These are phyloP conservation scores for Magallana angulata DNA, from an alignment of 1,140 invertebrate genomes.

Conservation along the genomic window DNA sequence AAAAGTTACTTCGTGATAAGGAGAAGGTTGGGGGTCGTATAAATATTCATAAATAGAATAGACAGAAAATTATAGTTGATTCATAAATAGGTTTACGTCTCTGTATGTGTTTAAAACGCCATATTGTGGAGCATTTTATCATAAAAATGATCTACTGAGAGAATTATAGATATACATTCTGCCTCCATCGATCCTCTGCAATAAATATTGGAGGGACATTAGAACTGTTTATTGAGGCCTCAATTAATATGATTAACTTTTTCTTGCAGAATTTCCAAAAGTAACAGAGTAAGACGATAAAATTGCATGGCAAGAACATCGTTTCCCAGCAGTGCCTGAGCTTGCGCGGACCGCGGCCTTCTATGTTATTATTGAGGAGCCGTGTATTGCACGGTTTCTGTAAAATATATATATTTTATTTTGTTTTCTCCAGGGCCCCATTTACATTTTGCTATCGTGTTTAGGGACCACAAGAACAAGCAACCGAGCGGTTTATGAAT, in stretches of 20 bases:
- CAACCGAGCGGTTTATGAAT: constrained; percentile 1
- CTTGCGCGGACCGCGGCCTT: neutral
- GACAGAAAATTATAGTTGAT: too few species aligned
- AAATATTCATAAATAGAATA: too few species aligned
- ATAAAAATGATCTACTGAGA: neutral
- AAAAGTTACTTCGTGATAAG: too few species aligned
- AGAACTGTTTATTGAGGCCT: constrained; percentile 2
- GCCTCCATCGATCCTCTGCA: neutral
- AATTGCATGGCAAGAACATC: neutral
- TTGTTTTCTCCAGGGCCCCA: neutral
- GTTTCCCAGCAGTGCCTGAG: neutral
- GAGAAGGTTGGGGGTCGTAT: too few species aligned
- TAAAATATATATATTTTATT: neutral
- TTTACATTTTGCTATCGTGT: constrained; percentile 30
- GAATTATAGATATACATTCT: neutral
- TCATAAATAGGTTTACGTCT: too few species aligned
- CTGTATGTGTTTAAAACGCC: neutral
- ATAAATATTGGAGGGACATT: neutral
- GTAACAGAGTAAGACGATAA: neutral
- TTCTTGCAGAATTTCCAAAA: neutral
- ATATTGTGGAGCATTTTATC: neutral
- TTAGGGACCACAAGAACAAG: constrained; percentile 10
- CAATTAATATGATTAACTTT: constrained; percentile 22
- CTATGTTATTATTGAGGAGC: neutral
- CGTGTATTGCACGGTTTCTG: neutral